Evolutionary conservation across 2,797 vertebrate species (phyloP), one percentile per base, ranked within the genome.

Genomic region (Toxotes lorentzi): DNA sequence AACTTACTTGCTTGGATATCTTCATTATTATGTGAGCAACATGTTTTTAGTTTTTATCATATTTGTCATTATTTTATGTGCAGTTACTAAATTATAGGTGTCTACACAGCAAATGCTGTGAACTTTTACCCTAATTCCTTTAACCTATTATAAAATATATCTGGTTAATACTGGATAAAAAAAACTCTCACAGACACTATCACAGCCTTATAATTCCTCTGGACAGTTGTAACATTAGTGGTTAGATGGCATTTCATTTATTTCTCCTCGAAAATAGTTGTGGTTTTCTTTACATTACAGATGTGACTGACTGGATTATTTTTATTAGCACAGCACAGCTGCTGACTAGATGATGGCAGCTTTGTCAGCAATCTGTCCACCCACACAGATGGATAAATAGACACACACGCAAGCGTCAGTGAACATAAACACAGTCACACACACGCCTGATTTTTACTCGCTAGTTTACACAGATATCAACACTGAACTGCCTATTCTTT

Each of bases 361-460:
- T 84, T 82, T 78, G 72, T 91, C 87, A 88, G 85, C 78, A 86
- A 56, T 83, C 79, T 76, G 76, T 71, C 61, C 59, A 34, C 75
- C 85, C 48, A 11, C 64, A 82, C 76, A 64, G 51, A 88, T 34
- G 9, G 72, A 85, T 77, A 81, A 77, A 90, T 69, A 88, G 57
- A 83, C 86, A 83, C 71, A 78, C 34, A 83, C 71, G 76, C 34
- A 35, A 59, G 60, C 24, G 1, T 80, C 68, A 51, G 72, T 43
- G 75, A 87, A 78, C 48, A 74, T 43, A 56, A 78, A 86, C 73
- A 74, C 61, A 71, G 27, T 63, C 73, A 62, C 79, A 86, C 78
- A 7, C 50, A 47, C n/a, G 12, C 45, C 64, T 4, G 24, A 61
- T 70, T 24, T 4, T 61, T 70, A 21, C 75, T 72, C 58, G 69